These are phyloP conservation scores for Conistra vaccinii DNA, from an alignment of 2,888 invertebrate genomes.

Conservation along the genomic window DNA sequence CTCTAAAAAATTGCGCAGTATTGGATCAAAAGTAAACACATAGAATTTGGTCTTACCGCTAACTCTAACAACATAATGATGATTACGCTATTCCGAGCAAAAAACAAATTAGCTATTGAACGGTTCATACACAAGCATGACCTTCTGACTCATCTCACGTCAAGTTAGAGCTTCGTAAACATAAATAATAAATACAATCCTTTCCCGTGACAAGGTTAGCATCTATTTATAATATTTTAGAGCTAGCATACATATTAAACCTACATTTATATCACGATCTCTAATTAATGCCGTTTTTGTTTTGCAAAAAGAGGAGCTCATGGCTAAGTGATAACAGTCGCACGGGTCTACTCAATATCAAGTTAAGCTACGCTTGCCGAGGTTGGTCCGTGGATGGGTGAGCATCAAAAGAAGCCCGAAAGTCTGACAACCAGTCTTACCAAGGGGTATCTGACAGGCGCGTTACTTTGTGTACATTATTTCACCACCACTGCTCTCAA, in stretches of 20 bases:
- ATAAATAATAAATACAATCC: slow-evolving; percentile 38
- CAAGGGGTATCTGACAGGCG: too few relatives aligned
- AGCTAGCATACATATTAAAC: not conserved
- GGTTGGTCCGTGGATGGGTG: not conserved
- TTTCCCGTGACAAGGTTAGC: slow-evolving; percentile 57
- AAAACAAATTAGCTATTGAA: slow-evolving; percentile 11
- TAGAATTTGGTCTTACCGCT: slow-evolving; percentile 5
- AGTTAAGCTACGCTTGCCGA: not conserved
- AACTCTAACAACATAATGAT: slow-evolving; percentile 33
- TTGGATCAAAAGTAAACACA: not conserved
- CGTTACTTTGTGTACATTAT: not conserved
- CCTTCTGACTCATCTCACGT: slow-evolving; percentile 56
- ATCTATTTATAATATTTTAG: slow-evolving; percentile 31
- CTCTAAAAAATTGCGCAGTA: not conserved
- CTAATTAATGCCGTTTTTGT: not conserved
- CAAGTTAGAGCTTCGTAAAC: slow-evolving; percentile 31
- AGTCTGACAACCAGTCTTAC: too few relatives aligned
- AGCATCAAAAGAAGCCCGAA: not conserved
- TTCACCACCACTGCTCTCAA: too few relatives aligned
- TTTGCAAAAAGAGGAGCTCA: not conserved
- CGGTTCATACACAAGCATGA: slow-evolving; percentile 29
- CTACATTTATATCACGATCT: not conserved
- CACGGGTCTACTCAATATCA: too few relatives aligned
- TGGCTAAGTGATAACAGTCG: not conserved
- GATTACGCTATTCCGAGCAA: slow-evolving; percentile 16